phyloP scores from a whole-genome alignment of 2,113 vertebrate genomes.

The Seriola quinqueradiata region DNA sequence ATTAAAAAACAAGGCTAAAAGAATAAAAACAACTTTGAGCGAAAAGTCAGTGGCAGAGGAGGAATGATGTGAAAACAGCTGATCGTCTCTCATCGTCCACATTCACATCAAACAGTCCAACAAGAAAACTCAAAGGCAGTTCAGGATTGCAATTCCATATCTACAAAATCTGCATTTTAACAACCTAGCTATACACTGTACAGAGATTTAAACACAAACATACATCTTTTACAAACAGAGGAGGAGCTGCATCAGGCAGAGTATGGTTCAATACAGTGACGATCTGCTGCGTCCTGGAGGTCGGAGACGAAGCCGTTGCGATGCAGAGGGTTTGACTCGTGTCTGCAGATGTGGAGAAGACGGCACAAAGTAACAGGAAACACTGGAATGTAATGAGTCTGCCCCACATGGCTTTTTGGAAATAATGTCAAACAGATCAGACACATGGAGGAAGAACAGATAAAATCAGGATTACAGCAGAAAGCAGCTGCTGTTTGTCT shows the following conservation, averaged over 20 bases:
- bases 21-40: slow-evolving; percentile 16
- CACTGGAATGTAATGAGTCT: not conserved
- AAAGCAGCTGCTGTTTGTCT: not conserved
- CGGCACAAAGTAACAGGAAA: slow-evolving; percentile 4
- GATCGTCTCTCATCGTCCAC: slow-evolving; percentile 46
- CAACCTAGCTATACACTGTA: slow-evolving; percentile 93
- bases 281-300: slow-evolving; percentile 13
- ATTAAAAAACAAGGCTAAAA: slow-evolving; percentile 32
- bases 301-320: not conserved
- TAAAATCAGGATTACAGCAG: slow-evolving; percentile 1
- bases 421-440: not conserved
- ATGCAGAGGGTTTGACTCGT: not conserved
- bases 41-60: slow-evolving; percentile 33
- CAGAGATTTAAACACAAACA: slow-evolving; percentile 90
- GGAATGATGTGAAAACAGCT: slow-evolving; percentile 42
- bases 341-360: not conserved
- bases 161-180: slow-evolving; percentile 92
- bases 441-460: not conserved
- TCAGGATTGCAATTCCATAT: slow-evolving; percentile 88
- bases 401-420: not conserved
- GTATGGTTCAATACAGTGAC: slow-evolving; percentile 80
- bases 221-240: slow-evolving; percentile 89
- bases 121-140: slow-evolving; percentile 76
- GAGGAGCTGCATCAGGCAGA: slow-evolving; percentile 80
- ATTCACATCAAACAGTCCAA: slow-evolving; percentile 65